A percentile compares a stretch with the other conserved stretches of the same genome.
Conservation (phyloP, 2,797 vertebrate genomes). For the Gorsachius magnificus region DNA sequence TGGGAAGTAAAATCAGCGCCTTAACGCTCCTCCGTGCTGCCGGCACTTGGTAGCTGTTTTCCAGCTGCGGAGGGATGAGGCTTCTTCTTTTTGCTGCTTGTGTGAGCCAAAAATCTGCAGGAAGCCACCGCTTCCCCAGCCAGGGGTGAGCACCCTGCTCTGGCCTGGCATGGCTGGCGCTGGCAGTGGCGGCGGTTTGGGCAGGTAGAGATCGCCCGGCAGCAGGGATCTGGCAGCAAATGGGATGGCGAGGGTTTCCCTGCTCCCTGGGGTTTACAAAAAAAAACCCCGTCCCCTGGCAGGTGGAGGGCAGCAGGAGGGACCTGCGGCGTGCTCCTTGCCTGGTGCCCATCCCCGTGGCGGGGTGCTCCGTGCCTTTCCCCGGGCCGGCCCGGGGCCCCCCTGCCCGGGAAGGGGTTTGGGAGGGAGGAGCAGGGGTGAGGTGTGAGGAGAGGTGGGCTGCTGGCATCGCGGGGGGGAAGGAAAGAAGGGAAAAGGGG, state of each 20-base stretch:
- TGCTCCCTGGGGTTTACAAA: background rate
- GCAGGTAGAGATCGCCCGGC: background rate
- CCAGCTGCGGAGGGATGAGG: background rate
- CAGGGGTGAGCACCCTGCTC: background rate
- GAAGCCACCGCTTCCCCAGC: background rate
- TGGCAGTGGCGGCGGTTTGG: rapidly evolving
- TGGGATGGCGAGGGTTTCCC: background rate
- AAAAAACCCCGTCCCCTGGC: background rate
- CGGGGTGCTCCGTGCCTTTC: background rate
- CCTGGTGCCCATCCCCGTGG: background rate
- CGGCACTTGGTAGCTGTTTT: background rate
- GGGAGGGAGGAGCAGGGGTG: rapidly evolving
- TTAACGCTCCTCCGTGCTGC: rapidly evolving
- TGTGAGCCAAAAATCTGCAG: background rate
- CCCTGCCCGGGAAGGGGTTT: background rate
- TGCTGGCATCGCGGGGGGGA: background rate
- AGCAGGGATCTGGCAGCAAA: background rate
- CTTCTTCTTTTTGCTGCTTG: background rate
- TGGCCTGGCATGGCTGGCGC: background rate
- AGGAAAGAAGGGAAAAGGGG: no score
- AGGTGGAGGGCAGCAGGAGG: background rate
- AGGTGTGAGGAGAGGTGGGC: background rate
- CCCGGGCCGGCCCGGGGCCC: background rate
- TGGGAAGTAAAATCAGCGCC: background rate
- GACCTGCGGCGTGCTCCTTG: rapidly evolving